Base-by-base conservation (phyloP, 92 coral and sea anemone genomes). In the Hydrozoanthus gracilis region DNA sequence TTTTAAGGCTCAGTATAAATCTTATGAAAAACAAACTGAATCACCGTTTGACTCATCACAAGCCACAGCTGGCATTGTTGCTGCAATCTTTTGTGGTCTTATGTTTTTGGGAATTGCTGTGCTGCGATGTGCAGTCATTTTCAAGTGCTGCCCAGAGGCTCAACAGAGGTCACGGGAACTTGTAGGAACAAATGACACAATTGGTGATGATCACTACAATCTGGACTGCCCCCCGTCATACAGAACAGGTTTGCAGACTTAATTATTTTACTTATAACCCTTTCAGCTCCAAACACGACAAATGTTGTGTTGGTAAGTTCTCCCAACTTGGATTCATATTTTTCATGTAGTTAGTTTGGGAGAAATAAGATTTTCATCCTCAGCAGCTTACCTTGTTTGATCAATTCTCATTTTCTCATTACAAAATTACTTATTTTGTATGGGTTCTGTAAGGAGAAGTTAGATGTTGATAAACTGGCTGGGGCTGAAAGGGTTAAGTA, bases 51-150 rank as follows among this genome's bases (percentile, higher is more conserved):
- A 83, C 6, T 77, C 92, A 9, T 90, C 98, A 4, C 98, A 94
- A 64, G 92, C 95, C 9, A 94, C 95, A 17, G 98, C 95, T 16
- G 98, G 98, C 6, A 94, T 94, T 73, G 94, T 94, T 44, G 98
- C 98, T 6, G 98, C 94, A 8, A 84, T 94, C 51, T 94, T 94
- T 77, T 94, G 98, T 84, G 95, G 95, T 2, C 86, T 94, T 3
- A 91, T 94, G 17, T 94, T 94, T 58, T 35, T 94, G 67, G 98
- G 98, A 7, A 91, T 94, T 20, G 98, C 88, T 50, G 51, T 87
- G 72, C 83, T 94, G 91, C 86, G 98, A 17, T 94, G 98, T 66
- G 86, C 93, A 47, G 86, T 92, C 89, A 76, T 87, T 69, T 90
- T 94, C 4, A 88, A 83, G 44, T 94, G 98, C 80, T 67, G 87